Base-by-base conservation (phyloP, 2,888 invertebrate species). In the Caenorhabditis sp. region DNA sequence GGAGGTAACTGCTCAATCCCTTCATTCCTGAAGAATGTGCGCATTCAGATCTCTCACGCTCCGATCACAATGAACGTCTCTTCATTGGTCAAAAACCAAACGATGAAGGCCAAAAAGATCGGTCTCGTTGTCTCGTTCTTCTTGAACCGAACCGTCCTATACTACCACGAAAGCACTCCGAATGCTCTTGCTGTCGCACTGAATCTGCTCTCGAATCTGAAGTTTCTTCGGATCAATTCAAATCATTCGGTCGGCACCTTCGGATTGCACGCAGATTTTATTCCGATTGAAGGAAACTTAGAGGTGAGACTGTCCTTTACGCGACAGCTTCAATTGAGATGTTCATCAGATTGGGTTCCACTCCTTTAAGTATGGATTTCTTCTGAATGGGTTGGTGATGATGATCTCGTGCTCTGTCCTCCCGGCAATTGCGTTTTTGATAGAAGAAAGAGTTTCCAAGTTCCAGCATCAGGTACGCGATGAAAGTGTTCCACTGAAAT, bases 381-480 rank as follows among this genome's bases (percentile, higher is more conserved):
- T n/a, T n/a, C n/a, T n/a, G n/a, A n/a, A n/a, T n/a, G n/a, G n/a
- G n/a, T n/a, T n/a, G n/a, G n/a, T n/a, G n/a, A n/a, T n/a, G n/a
- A n/a, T n/a, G n/a, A n/a, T n/a, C n/a, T n/a, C n/a, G n/a, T n/a
- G n/a, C n/a, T n/a, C n/a, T n/a, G n/a, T 78, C 9, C 77, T 79
- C 26, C 62, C 80, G 4, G 79, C 83, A n/a, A 48, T 78, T 9
- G 70, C 82, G 53, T 70, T 73, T 24, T 15, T 85, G 52, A 79
- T 86, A 1, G 86, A 84, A 30, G 86, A 86, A 5, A 74, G 74
- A 8, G 26, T 55, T 1, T 50, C 61, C 8, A 61, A 74, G 27
- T 86, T 86, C 63, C 82, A 82, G 41, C 83, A 86, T 62, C 85
- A 84, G 45, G 80, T 81, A 26, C 27, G 13, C 13, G 15, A 35